These are phyloP conservation scores for Oostethus manadensis DNA, from an alignment of 2,113 vertebrate species.

Conservation along the genomic window DNA sequence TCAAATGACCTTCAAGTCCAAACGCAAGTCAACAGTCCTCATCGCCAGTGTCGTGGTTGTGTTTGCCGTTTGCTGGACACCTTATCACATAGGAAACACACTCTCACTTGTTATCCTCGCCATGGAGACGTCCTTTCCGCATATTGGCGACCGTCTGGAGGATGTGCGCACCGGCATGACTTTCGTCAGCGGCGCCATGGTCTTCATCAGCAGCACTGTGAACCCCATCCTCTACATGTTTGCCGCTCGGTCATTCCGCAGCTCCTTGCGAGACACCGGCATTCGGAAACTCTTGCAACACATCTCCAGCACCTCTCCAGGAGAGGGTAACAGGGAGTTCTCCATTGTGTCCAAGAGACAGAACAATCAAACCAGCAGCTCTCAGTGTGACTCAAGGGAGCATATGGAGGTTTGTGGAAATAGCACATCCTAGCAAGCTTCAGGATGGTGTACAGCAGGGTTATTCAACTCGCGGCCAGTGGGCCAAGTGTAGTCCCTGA, in stretches of 20 bases:
- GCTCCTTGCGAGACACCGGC: constrained; percentile 64
- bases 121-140: neutral
- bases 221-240: constrained; percentile 77
- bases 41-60: constrained; percentile 69
- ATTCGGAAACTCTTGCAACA: constrained; percentile 72
- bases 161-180: constrained; percentile 33
- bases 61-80: constrained; percentile 73
- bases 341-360: constrained; percentile 66
- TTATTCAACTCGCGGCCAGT: too few species aligned
- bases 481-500: too few species aligned
- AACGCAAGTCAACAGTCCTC: constrained; percentile 69
- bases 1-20: constrained; percentile 72
- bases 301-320: constrained; percentile 69
- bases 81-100: constrained; percentile 69
- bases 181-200: constrained; percentile 68
- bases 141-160: constrained; percentile 29
- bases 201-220: constrained; percentile 70
- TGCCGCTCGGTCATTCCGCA: constrained; percentile 71
- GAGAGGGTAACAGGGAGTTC: constrained; percentile 67
- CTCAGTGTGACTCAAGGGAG: constrained; percentile 47
- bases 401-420: constrained; percentile 58
- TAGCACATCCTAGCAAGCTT: constrained; percentile 30
- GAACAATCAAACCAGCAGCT: constrained; percentile 57
- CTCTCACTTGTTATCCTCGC: constrained; percentile 58
- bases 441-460: neutral